Percentiles rank a stretch among this genome's conserved stretches.
Conservation (phyloP, 2,888 invertebrate genomes). For the Drosophila sordidula region DNA sequence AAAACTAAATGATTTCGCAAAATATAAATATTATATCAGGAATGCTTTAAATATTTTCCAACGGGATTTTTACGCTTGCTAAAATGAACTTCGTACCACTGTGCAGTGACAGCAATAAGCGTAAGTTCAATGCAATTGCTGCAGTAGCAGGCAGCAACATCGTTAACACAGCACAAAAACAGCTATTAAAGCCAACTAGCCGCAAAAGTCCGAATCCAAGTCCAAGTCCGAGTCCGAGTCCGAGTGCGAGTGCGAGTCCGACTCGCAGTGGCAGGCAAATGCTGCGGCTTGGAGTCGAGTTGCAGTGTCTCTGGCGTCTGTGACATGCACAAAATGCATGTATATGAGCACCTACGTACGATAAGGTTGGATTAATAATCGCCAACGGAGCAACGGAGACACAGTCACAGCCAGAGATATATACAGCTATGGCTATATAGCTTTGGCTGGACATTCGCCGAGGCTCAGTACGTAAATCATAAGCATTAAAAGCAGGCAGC, state of each 20-base stretch:
- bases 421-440: neutral
- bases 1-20: no score
- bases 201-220: conserved; percentile 29
- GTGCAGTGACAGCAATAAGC: conserved; percentile 44
- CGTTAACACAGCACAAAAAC: conserved; percentile 75
- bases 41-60: no score
- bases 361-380: conserved; percentile 73
- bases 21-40: neutral
- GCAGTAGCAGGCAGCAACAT: conserved; percentile 72
- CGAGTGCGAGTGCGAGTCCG: conserved; percentile 16
- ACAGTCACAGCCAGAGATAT: conserved; percentile 20
- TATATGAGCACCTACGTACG: conserved; percentile 76
- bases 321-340: conserved; percentile 81
- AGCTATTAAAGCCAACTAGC: conserved; percentile 68
- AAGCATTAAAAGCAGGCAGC: conserved; percentile 55
- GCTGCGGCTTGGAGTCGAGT: conserved; percentile 16
- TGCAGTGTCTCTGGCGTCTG: conserved; percentile 56
- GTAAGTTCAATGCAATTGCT: conserved; percentile 68
- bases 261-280: conserved; percentile 19
- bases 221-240: conserved; percentile 20
- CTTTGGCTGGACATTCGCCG: conserved; percentile 46
- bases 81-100: conserved; percentile 24
- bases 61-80: no score
- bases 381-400: conserved; percentile 35
- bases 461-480: conserved; percentile 71